Conservation (phyloP, 2,888 invertebrate genomes). For the Lithophane ornitopus region DNA sequence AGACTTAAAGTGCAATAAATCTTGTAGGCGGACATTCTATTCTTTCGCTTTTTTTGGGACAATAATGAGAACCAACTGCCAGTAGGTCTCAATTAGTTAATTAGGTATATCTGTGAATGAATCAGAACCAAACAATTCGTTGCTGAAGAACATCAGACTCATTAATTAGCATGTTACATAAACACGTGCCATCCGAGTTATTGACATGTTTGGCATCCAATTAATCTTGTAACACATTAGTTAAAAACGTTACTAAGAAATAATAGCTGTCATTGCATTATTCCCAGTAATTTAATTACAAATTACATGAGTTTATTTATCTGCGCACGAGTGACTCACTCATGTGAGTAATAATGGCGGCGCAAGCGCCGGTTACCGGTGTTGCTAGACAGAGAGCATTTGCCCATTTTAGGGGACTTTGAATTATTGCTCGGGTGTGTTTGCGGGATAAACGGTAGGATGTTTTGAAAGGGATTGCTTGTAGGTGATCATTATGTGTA, state of each 20-base stretch:
- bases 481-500: slow-evolving; percentile 37
- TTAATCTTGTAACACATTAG: slow-evolving; percentile 48
- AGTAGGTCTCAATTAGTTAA: slow-evolving; percentile 45
- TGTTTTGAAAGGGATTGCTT: slow-evolving; percentile 42
- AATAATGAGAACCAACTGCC: slow-evolving; percentile 49
- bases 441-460: slow-evolving; percentile 57
- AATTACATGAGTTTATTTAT: slow-evolving; percentile 75
- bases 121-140: slow-evolving; percentile 48
- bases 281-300: slow-evolving; percentile 84
- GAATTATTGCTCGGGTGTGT: slow-evolving; percentile 59
- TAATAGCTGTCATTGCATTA: slow-evolving; percentile 75
- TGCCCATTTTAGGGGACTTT: slow-evolving; percentile 67
- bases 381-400: slow-evolving; percentile 60
- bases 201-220: slow-evolving; percentile 43
- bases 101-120: slow-evolving; percentile 44
- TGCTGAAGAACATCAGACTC: slow-evolving; percentile 22
- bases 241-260: slow-evolving; percentile 71
- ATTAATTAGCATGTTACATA: slow-evolving; percentile 56
- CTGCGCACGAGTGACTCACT: slow-evolving; percentile 82
- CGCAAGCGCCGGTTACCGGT: slow-evolving; percentile 59
- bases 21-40: slow-evolving; percentile 25
- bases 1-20: slow-evolving; percentile 13
- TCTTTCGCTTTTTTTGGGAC: slow-evolving; percentile 38
- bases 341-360: slow-evolving; percentile 77
- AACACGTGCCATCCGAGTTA: slow-evolving; percentile 38